phyloP scores from a whole-genome alignment of 2,113 vertebrate genomes.

The Actinemys pallida region DNA sequence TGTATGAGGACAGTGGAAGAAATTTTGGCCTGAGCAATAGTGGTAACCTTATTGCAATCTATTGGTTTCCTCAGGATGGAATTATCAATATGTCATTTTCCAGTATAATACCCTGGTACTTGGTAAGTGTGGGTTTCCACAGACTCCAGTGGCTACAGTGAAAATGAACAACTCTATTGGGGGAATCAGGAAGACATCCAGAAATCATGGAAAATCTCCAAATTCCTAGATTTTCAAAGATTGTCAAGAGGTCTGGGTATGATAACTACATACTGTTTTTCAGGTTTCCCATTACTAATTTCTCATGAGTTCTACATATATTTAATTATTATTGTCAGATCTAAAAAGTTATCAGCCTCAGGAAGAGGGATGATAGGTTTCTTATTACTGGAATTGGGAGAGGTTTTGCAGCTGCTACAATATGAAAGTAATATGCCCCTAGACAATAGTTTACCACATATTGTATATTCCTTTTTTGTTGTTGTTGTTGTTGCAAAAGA shows the following conservation, averaged over 20 bases:
- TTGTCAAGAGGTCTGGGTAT: not conserved
- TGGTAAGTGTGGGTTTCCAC: not conserved
- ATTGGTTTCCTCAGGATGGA: not conserved
- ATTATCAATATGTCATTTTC: not conserved
- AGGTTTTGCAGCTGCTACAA: rapidly evolving
- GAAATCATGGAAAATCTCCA: not conserved
- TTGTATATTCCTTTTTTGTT: not conserved
- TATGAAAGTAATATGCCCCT: not conserved
- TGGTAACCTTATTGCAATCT: not conserved
- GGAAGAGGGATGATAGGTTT: not conserved
- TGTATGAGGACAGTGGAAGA: too few relatives aligned
- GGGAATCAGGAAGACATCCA: not conserved
- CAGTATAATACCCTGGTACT: not conserved
- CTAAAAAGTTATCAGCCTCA: not conserved
- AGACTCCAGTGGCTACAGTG: not conserved
- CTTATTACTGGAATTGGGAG: not conserved
- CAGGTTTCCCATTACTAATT: not conserved
- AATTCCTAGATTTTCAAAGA: not conserved
- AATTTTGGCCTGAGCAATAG: too few relatives aligned
- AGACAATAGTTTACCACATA: not conserved
- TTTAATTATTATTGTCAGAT: not conserved
- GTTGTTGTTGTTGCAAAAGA: not conserved
- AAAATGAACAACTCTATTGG: not conserved
- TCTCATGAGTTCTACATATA: not conserved
- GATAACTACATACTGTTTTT: rapidly evolving